These are phyloP conservation scores for Scleropages formosus DNA, from an alignment of 2,797 vertebrate genomes.

Conservation along the genomic window DNA sequence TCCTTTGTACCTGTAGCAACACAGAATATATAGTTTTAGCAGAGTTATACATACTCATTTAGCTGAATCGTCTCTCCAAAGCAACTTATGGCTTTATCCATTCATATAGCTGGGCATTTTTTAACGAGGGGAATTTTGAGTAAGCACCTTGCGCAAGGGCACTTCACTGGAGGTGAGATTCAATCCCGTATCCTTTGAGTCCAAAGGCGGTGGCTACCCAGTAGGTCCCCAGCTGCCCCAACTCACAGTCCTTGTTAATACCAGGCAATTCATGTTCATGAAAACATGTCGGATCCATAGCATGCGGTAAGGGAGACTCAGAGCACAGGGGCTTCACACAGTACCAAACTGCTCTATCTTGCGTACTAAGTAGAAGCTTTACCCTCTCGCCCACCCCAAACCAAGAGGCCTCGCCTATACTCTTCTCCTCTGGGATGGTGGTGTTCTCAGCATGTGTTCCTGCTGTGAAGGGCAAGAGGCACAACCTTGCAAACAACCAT, in stretches of 20 bases:
- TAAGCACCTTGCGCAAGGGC: neutral
- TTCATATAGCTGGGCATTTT: neutral
- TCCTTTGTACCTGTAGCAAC: conserved; percentile 51
- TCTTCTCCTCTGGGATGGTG: no score
- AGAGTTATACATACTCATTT: neutral
- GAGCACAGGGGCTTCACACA: no score
- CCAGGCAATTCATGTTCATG: no score
- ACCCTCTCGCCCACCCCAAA: neutral
- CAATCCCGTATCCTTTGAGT: no score
- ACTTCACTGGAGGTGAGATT: no score
- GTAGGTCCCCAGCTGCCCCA: no score
- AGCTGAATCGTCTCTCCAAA: neutral
- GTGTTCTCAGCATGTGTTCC: neutral
- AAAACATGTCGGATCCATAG: no score
- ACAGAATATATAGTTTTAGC: neutral
- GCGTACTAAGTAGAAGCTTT: neutral
- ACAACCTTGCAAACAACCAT: conserved; percentile 74
- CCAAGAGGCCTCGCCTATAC: neutral
- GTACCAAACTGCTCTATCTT: neutral
- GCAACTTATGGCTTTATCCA: neutral
- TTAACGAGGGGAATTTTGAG: neutral
- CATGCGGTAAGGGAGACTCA: no score
- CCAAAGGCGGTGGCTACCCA: no score
- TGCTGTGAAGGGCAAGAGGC: no score
- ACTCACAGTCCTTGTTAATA: no score